Base-by-base conservation (phyloP, 2,888 invertebrate genomes). In the Pristionchus entomophagus region DNA sequence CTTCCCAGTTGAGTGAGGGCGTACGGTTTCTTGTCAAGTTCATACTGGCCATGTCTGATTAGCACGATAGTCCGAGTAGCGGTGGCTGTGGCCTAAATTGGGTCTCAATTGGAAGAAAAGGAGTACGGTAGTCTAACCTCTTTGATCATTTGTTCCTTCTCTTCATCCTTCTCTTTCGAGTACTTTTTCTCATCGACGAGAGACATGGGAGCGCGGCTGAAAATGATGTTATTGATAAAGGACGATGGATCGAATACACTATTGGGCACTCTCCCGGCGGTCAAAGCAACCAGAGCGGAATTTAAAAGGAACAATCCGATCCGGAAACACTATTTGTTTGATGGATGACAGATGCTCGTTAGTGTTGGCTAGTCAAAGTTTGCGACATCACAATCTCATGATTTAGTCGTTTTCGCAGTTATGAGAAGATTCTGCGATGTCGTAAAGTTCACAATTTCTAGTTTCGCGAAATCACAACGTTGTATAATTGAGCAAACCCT, bases 21-120 rank as follows among this genome's bases (percentile, higher is more conserved):
- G 91, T 96, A 95, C 91, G 96, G 95, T 49, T 94, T 94, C 0
- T 96, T 97, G 17, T 95, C 95, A 62, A 96, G 94, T 91, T 97
- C 95, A 93, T 99, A 99, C 94, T 99, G 98, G 0, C 99, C 99
- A 94, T 99, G 99, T 62, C 99, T 95, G 87, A 99, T 96, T 26
- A 99, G 95, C 90, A 99, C 95, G 84, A 99, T 94, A 94, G 98
- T 97, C n/a, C 98, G 94, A 0, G 95, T 95, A 0, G 96, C 96
- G 10, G 89, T 92, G 17, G 92, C 87, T 10, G 69, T 90, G 12
- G 73, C 86, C 82, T 90, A 77, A 45, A 49, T n/a, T n/a, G n/a
- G n/a, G n/a, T n/a, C n/a, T n/a, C n/a, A n/a, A n/a, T n/a, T n/a
- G n/a, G n/a, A n/a, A n/a, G n/a, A n/a, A n/a, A n/a, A n/a, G n/a